Evolutionary conservation across 2,888 invertebrate species (phyloP).

Genomic region (Maniola hyperantus): DNA sequence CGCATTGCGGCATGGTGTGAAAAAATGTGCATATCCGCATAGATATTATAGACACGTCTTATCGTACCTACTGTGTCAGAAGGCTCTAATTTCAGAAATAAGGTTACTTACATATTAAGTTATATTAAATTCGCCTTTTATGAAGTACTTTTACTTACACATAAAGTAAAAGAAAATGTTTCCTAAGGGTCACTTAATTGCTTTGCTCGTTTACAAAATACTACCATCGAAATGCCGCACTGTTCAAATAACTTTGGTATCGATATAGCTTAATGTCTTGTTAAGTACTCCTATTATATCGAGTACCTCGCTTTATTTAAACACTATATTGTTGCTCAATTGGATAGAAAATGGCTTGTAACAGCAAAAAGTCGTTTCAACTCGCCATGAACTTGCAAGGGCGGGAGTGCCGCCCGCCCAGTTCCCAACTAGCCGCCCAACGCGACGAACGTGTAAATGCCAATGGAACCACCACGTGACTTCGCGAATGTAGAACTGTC

Average conservation of each 20-base stretch:
- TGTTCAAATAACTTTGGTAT: conserved; percentile 1
- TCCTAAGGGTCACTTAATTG: not conserved
- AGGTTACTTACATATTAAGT: not conserved
- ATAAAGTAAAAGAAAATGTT: not conserved
- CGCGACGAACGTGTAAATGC: conserved; percentile 54
- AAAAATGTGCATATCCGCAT: too few species aligned
- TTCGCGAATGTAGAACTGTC: conserved; percentile 26
- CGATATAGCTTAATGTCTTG: conserved; percentile 1
- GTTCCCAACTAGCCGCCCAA: conserved; percentile 70
- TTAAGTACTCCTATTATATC: not conserved
- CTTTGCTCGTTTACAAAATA: conserved; percentile 8
- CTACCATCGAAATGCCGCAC: not conserved
- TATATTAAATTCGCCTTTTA: not conserved
- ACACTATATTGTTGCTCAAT: conserved; percentile 20
- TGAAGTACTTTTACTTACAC: not conserved
- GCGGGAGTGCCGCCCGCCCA: conserved; percentile 68
- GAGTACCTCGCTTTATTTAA: conserved; percentile 2
- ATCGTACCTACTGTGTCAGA: too few species aligned
- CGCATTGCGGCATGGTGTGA: too few species aligned
- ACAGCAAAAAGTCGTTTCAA: conserved; percentile 43
- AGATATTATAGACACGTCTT: too few species aligned
- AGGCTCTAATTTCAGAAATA: too few species aligned
- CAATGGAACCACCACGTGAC: conserved; percentile 26
- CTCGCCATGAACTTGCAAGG: conserved; percentile 76
- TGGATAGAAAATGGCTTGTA: conserved; percentile 27